These are phyloP conservation scores for Zaprionus nigranus DNA, from an alignment of 1,140 invertebrate species.

Conservation along the genomic window DNA sequence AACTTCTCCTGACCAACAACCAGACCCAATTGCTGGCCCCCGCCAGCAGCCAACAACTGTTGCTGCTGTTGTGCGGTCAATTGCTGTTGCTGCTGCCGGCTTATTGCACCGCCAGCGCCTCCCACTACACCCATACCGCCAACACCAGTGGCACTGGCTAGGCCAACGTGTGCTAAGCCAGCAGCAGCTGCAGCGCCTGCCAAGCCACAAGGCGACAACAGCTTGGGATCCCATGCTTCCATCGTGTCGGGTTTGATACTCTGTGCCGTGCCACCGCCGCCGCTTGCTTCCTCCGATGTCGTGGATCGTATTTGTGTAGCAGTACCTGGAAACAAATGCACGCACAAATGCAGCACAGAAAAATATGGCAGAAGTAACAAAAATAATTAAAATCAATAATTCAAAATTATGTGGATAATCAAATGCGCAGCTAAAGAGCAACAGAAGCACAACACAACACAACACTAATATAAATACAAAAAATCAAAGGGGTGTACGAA, in stretches of 20 bases:
- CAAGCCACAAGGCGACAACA: conserved; percentile 33
- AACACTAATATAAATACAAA: conserved; percentile 24
- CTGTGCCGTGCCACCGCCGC: conserved; percentile 48
- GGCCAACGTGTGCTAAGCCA: conserved; percentile 36
- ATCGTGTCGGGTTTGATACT: conserved; percentile 51
- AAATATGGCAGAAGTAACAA: conserved; percentile 51
- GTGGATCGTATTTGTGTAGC: conserved; percentile 68
- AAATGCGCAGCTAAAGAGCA: conserved; percentile 37
- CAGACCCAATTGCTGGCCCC: conserved; percentile 45
- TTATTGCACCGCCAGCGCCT: conserved; percentile 31
- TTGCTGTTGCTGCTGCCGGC: conserved; percentile 38
- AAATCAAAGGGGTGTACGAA: conserved; percentile 9
- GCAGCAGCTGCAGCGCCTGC: conserved; percentile 38
- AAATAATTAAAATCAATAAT: conserved; percentile 47
- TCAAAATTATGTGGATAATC: conserved; percentile 16
- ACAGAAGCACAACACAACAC: conserved; percentile 42
- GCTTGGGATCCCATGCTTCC: conserved; percentile 49
- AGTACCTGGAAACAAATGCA: conserved; percentile 59
- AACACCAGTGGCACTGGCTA: conserved; percentile 5
- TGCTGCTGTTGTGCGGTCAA: conserved; percentile 51
- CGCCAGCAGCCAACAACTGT: conserved; percentile 48
- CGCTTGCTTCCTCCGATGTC: conserved; percentile 57
- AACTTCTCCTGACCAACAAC: conserved; percentile 46
- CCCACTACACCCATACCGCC: conserved; percentile 30
- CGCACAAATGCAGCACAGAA: conserved; percentile 43